Base-by-base conservation (phyloP, 2,113 vertebrate genomes). In the Ovibos moschatus region DNA sequence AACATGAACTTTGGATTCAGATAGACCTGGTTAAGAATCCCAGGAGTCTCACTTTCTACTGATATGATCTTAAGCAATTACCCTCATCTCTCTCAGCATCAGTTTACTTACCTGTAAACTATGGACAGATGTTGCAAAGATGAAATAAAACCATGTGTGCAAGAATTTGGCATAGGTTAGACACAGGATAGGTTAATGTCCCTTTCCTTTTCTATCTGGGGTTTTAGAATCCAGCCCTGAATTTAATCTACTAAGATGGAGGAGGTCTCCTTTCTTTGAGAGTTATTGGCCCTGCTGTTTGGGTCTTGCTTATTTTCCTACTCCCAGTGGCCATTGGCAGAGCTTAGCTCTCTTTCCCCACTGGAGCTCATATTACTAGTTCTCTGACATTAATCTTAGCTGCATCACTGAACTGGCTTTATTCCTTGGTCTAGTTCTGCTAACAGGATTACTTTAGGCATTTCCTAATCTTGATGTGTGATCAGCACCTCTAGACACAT, bases 371-470 rank as follows among this genome's bases (percentile, higher is more conserved):
- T 90, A 96, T 97, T 87, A 95, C 94, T 92, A 94, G 64, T 97
- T 98, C 62, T 98, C 79, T 93, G 60, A 95, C 76, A 97, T 95
- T 97, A 97, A 96, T 96, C 55, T 62, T 94, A 95, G 85, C 94
- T 95, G 67, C 55, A 93, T 96, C 97, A 95, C 67, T 95, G 67
- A 88, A 91, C 60, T 96, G 87, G 53, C 92, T 97, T 81, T 96
- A 94, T 96, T 95, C 53, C n/a, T 40, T 8, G 25, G 79, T 96
- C 92, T 40, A 95, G 81, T 94, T 78, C 45, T 90, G 60, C 50
- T 98, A 95, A 97, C 92, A 97, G 81, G 85, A 96, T 97, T 98
- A 97, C 94, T 96, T 97, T 95, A 94, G 94, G 58, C 92, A 94
- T 97, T 94, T 97, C 45, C 64, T 98, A 97, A 98, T 98, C 92